phyloP scores from a whole-genome alignment of 2,797 vertebrate genomes.

The Austrolebias charrua region DNA sequence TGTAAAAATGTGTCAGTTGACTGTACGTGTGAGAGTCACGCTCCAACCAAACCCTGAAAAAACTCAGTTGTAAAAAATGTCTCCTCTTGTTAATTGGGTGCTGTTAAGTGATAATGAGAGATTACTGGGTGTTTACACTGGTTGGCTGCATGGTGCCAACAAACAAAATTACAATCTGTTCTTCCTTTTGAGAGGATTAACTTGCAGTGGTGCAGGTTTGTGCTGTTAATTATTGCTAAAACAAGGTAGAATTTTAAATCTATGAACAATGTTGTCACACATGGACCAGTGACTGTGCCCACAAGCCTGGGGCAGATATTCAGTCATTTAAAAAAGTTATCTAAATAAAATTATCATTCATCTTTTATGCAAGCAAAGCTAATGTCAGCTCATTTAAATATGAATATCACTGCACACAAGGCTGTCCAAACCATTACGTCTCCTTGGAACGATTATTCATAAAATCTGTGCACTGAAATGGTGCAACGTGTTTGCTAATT shows the following conservation, averaged over 20 bases:
- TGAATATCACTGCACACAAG: constrained; percentile 36
- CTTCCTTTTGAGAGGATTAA: constrained; percentile 62
- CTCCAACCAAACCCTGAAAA: constrained; percentile 38
- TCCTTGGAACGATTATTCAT: constrained; percentile 12
- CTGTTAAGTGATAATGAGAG: constrained; percentile 60
- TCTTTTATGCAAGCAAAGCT: constrained; percentile 24
- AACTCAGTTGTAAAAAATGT: constrained; percentile 53
- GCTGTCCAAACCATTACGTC: constrained; percentile 29
- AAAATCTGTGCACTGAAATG: constrained; percentile 26
- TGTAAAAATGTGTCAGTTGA: constrained; percentile 25
- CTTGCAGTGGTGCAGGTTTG: constrained; percentile 47
- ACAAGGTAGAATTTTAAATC: constrained; percentile 60
- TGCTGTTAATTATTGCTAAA: constrained; percentile 63
- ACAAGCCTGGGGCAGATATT: constrained; percentile 42
- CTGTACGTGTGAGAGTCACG: constrained; percentile 39
- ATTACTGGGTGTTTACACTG: constrained; percentile 54
- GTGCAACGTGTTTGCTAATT: constrained; percentile 21
- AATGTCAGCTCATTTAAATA: constrained; percentile 43
- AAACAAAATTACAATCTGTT: constrained; percentile 58
- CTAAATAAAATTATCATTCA: constrained; percentile 42
- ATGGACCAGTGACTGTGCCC: constrained; percentile 30
- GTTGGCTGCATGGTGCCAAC: constrained; percentile 49
- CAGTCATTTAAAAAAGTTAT: constrained; percentile 41
- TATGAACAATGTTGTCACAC: constrained; percentile 60
- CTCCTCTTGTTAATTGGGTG: constrained; percentile 55